A percentile compares a stretch with the other conserved stretches of the same genome.
Conservation (phyloP, 2,888 invertebrate species). For the Perdita meconis region DNA sequence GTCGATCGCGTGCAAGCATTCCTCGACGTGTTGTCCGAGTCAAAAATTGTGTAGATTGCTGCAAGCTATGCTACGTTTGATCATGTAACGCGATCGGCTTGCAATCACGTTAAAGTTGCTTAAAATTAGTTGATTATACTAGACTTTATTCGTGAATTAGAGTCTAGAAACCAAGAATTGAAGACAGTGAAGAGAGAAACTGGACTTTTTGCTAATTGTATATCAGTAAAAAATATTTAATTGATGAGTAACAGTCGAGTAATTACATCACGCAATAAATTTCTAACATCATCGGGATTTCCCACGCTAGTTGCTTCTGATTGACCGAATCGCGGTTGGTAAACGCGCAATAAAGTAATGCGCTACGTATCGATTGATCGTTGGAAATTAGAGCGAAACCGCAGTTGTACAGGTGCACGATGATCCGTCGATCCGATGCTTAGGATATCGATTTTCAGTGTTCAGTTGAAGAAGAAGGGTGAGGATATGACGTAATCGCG, state of each 20-base stretch:
- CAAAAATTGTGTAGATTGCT: conserved; percentile 35
- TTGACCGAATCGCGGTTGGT: conserved; percentile 50
- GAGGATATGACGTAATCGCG: conserved; percentile 32
- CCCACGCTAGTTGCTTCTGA: conserved; percentile 49
- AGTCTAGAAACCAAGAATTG: too few species aligned
- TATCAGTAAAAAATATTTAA: too few species aligned
- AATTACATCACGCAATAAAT: conserved; percentile 34
- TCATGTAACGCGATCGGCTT: too few species aligned
- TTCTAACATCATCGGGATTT: conserved; percentile 43
- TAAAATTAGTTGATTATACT: too few species aligned
- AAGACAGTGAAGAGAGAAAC: too few species aligned
- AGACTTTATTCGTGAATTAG: too few species aligned
- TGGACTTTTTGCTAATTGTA: too few species aligned
- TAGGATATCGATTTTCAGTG: conserved; percentile 44
- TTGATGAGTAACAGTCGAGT: not conserved
- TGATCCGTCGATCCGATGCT: conserved; percentile 35
- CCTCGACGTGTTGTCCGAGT: conserved; percentile 42
- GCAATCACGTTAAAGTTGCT: too few species aligned
- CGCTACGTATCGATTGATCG: conserved; percentile 44
- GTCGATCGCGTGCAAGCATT: conserved; percentile 17
- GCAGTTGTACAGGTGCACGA: conserved; percentile 51
- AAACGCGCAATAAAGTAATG: conserved; percentile 56
- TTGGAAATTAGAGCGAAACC: conserved; percentile 59
- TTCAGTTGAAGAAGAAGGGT: conserved; percentile 22
- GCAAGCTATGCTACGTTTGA: conserved; percentile 7